phyloP scores from a whole-genome alignment of 2,888 invertebrate species.

The Fragum fragum region DNA sequence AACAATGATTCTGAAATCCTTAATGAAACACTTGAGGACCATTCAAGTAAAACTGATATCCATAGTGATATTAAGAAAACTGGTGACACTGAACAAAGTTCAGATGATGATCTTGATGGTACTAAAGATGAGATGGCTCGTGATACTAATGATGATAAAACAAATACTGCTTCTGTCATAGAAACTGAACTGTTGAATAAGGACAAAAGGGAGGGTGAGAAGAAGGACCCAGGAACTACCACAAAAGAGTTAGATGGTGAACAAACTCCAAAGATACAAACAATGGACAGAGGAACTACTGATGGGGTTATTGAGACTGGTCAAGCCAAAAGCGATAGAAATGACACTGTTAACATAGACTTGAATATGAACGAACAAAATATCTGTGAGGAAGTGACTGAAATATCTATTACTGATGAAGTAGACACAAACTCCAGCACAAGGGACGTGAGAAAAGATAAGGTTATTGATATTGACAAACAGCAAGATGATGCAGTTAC shows the following conservation, averaged over 20 bases:
- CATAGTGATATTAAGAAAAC: not conserved
- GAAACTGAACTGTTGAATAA: not conserved
- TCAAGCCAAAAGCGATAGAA: conserved; percentile 7
- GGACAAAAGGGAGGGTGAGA: no score
- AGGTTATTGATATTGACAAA: no score
- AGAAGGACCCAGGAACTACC: no score
- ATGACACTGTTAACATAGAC: not conserved
- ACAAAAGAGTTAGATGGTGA: not conserved
- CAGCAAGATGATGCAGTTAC: not conserved
- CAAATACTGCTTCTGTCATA: not conserved
- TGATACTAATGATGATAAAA: not conserved
- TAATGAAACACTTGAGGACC: not conserved
- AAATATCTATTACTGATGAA: not conserved
- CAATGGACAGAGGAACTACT: not conserved
- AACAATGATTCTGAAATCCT: not conserved
- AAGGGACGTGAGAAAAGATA: no score
- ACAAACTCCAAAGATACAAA: not conserved
- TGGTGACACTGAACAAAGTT: not conserved
- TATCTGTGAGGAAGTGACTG: not conserved
- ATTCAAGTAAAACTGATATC: not conserved
- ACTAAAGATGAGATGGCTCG: not conserved
- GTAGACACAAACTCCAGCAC: not conserved
- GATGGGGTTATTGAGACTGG: not conserved
- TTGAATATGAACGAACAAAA: conserved; percentile 8
- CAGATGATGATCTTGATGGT: not conserved